Conservation (phyloP, 2,888 invertebrate species). For the Troides aeacus region DNA sequence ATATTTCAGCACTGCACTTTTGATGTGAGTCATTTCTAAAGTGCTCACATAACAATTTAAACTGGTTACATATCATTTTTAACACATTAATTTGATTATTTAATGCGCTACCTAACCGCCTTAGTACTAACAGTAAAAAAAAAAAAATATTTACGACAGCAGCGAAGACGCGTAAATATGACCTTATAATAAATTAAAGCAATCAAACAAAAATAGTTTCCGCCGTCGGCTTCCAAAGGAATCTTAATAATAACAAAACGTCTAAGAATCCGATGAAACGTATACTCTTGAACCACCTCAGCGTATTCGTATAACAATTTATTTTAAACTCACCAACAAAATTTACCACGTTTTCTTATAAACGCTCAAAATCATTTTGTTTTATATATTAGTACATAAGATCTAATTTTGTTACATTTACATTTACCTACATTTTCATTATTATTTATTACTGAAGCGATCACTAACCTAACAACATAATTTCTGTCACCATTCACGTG, state of each 20-base stretch:
- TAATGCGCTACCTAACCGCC: not conserved
- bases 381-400: too few relatives aligned
- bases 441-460: too few relatives aligned
- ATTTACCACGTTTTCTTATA: too few relatives aligned
- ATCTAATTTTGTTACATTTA: too few relatives aligned
- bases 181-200: conserved; percentile 1
- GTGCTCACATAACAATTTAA: too few relatives aligned
- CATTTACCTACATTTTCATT: too few relatives aligned
- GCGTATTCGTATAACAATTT: conserved; percentile 9
- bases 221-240: conserved; percentile 4
- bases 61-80: too few relatives aligned
- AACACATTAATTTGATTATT: not conserved
- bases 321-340: conserved; percentile 7
- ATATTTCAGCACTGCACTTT: too few relatives aligned
- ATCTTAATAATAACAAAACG: conserved; percentile 27
- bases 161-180: not conserved
- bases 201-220: conserved; percentile 8
- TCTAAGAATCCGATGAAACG: conserved; percentile 10
- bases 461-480: too few relatives aligned
- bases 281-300: conserved; percentile 13
- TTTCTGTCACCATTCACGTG: too few relatives aligned
- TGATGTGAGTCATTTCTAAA: too few relatives aligned
- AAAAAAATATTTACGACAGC: not conserved
- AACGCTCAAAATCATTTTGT: too few relatives aligned
- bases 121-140: not conserved